These are phyloP conservation scores for Axea sp. DNA, from an alignment of 2,888 invertebrate genomes.

Conservation along the genomic window DNA sequence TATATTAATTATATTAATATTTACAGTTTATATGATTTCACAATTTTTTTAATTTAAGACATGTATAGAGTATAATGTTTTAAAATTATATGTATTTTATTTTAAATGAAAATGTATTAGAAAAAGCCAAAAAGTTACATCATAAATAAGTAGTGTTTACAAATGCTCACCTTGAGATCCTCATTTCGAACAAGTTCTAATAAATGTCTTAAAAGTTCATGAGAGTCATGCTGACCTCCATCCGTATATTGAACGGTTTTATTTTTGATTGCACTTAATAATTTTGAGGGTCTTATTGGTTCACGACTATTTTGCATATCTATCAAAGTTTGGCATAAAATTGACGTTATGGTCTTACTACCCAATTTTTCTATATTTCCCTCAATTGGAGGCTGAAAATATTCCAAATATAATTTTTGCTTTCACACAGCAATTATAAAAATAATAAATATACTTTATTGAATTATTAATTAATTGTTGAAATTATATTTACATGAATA, in stretches of 20 bases:
- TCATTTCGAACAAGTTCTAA: constrained; percentile 91
- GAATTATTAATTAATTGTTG: no score
- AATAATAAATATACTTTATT: neutral
- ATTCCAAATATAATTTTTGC: no score
- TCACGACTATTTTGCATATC: constrained; percentile 84
- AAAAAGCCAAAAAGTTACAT: no score
- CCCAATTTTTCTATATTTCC: constrained; percentile 85
- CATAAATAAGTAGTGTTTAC: neutral
- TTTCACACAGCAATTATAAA: neutral
- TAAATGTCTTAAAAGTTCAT: constrained; percentile 94
- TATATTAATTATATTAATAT: no score
- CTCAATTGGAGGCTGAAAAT: constrained; percentile 82
- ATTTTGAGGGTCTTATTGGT: constrained; percentile 84
- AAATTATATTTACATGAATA: no score
- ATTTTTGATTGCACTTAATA: constrained; percentile 83
- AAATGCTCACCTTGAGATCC: constrained; percentile 79
- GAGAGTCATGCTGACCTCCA: constrained; percentile 97
- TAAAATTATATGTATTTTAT: constrained; percentile 1
- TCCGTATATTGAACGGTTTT: constrained; percentile 93
- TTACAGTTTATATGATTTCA: no score
- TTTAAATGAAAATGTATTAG: constrained; percentile 7
- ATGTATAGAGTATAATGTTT: no score
- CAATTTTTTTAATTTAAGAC: no score
- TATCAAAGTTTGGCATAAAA: constrained; percentile 85
- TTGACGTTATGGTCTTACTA: constrained; percentile 83